Evolutionary conservation across 64 coral and sea anemone genomes (phyloP).

Genomic region (Anthopleura sola): DNA sequence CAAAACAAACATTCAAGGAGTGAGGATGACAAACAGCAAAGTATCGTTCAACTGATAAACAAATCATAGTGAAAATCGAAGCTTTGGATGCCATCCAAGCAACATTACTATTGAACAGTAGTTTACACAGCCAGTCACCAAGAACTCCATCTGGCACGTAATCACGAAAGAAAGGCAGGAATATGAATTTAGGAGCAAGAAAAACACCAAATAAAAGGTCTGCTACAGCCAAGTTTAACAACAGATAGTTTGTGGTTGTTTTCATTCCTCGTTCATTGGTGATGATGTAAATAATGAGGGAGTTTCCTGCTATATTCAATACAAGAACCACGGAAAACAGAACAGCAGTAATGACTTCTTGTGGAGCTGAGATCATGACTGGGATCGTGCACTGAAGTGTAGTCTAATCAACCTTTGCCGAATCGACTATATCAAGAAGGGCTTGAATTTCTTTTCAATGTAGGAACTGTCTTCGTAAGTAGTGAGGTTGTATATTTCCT

Average conservation of each 20-base stretch:
- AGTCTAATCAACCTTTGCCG: too few species aligned
- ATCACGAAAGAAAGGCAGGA: not conserved
- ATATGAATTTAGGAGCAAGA: not conserved
- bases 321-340: not conserved
- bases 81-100: not conserved
- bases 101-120: not conserved
- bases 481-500: too few species aligned
- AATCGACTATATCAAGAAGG: too few species aligned
- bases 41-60: not conserved
- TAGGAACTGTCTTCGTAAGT: too few species aligned
- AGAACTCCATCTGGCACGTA: not conserved
- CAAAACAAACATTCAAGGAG: too few species aligned
- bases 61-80: not conserved
- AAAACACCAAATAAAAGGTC: not conserved
- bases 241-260: not conserved
- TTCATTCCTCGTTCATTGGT: not conserved
- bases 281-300: conserved; percentile 15
- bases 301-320: not conserved
- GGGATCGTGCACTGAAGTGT: too few species aligned
- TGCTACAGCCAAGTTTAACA: conserved; percentile 1
- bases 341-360: not conserved
- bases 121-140: not conserved
- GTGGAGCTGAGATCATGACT: too few species aligned
- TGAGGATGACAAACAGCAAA: conserved; percentile 27
- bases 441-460: too few species aligned